A percentile compares a stretch with the other conserved stretches of the same genome.
Evolutionary conservation across 2,113 vertebrate genomes (phyloP).

Genomic region (Neogobius melanostomus): DNA sequence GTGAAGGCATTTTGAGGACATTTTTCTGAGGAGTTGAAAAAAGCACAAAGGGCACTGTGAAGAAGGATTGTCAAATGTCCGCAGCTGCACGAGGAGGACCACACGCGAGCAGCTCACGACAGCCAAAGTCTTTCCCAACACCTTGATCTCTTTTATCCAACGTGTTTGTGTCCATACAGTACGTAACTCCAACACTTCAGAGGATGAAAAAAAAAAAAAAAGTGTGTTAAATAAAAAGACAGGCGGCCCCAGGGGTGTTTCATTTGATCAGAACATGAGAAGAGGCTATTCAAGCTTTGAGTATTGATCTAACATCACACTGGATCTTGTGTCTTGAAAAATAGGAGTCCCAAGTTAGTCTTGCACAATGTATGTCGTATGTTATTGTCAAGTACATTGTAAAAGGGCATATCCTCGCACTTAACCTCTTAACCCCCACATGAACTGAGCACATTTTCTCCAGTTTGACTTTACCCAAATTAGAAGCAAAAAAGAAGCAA

Average conservation of each 20-base stretch:
- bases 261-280: conserved; percentile 18
- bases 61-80: conserved; percentile 2
- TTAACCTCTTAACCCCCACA: too few species aligned
- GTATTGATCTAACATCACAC: conserved; percentile 29
- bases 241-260: conserved; percentile 13
- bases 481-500: too few species aligned
- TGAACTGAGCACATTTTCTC: too few species aligned
- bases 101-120: conserved; percentile 16
- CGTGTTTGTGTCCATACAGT: conserved; percentile 5
- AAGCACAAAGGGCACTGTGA: conserved; percentile 12
- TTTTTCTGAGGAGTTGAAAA: not conserved
- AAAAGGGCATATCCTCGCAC: too few species aligned
- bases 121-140: conserved; percentile 3
- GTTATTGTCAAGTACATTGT: too few species aligned
- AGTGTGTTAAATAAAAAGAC: conserved; percentile 26
- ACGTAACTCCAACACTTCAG: conserved; percentile 17
- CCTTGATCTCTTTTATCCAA: conserved; percentile 15
- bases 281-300: not conserved
- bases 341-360: conserved; percentile 3
- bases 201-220: conserved; percentile 24
- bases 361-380: not conserved
- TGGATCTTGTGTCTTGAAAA: conserved; percentile 17
- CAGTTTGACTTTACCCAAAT: too few species aligned
- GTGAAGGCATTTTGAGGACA: conserved; percentile 3
- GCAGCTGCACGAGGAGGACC: conserved; percentile 2